Conservation (phyloP, 2,113 vertebrate genomes). For the Pomatorhinus ruficollis region DNA sequence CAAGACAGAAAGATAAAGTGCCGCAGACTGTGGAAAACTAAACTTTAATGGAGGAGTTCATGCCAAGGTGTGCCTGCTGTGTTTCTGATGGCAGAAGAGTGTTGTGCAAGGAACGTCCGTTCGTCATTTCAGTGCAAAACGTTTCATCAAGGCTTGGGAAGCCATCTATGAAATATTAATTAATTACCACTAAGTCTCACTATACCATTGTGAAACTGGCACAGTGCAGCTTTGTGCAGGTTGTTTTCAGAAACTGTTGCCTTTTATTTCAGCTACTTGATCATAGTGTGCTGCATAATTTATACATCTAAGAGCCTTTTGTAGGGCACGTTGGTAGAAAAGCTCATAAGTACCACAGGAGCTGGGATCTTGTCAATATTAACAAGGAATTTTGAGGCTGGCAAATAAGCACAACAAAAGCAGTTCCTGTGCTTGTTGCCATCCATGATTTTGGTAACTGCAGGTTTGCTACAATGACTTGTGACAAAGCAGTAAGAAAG, state of each 20-base stretch:
- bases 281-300: constrained; percentile 53
- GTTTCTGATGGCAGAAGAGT: background rate
- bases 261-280: constrained; percentile 37
- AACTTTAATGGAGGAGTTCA: background rate
- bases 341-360: background rate
- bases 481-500: constrained; percentile 30
- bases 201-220: background rate
- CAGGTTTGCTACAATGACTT: background rate
- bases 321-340: background rate
- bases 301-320: constrained; percentile 31
- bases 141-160: background rate
- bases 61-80: background rate
- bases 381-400: background rate
- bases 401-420: background rate
- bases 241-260: constrained; percentile 26
- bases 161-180: constrained; percentile 10
- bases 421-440: background rate
- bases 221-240: background rate
- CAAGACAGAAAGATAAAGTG: constrained; percentile 3
- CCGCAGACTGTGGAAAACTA: background rate
- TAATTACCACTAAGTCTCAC: background rate
- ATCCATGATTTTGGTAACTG: background rate
- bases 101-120: background rate
- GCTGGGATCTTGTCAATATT: background rate
- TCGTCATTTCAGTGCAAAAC: background rate